A percentile compares a stretch with the other conserved stretches of the same genome.
Conservation (phyloP, 2,797 vertebrate species). For the Danio aesculapii region DNA sequence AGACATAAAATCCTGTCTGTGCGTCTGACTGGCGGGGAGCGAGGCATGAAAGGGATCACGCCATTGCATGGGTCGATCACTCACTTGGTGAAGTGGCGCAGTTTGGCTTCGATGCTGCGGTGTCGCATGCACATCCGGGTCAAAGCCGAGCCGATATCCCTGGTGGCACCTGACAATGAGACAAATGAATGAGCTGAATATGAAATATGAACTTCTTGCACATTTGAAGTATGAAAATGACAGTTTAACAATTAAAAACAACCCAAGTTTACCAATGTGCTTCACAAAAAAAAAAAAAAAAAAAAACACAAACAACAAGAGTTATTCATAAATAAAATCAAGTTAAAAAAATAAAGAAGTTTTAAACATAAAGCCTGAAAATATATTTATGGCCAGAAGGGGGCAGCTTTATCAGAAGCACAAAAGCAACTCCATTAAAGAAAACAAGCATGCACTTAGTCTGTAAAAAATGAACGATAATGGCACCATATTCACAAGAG, state of each 20-base stretch:
- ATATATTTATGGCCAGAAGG: slow-evolving; percentile 1
- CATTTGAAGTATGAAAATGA: background rate
- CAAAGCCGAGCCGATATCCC: slow-evolving; percentile 94
- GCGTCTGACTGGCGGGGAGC: slow-evolving; percentile 49
- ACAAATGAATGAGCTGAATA: background rate
- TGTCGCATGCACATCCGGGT: slow-evolving; percentile 99
- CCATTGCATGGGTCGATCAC: slow-evolving; percentile 58
- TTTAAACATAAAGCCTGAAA: background rate
- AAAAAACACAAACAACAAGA: too few species aligned
- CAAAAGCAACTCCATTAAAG: background rate
- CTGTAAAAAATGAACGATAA: slow-evolving; percentile 2
- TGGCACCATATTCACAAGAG: slow-evolving; percentile 25
- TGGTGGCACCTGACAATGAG: slow-evolving; percentile 86
- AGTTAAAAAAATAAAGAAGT: too few species aligned
- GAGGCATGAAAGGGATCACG: slow-evolving; percentile 47
- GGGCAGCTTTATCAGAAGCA: slow-evolving; percentile 1
- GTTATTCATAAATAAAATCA: too few species aligned
- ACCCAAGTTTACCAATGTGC: too few species aligned
- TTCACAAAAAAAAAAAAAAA: too few species aligned
- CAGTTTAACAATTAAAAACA: too few species aligned
- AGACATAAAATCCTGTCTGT: slow-evolving; percentile 39
- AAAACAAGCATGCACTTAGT: background rate
- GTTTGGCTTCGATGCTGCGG: slow-evolving; percentile 96
- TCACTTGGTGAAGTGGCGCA: slow-evolving; percentile 97
- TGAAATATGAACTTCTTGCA: background rate